Evolutionary conservation across 1,140 invertebrate species (phyloP), one percentile per base, ranked within the genome.

Genomic region (Scaptomyza graminum): DNA sequence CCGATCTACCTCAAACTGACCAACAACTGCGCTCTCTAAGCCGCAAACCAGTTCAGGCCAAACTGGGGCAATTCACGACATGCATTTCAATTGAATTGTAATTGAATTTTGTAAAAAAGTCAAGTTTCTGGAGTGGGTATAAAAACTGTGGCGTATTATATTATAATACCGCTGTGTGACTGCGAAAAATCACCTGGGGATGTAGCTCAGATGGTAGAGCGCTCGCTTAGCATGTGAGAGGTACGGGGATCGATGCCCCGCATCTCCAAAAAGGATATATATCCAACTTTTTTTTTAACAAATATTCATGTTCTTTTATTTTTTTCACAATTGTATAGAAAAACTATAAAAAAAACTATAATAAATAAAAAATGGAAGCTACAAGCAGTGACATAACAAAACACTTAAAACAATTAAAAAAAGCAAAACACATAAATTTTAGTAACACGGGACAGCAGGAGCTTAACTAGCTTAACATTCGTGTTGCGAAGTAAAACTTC

Each of bases 221-320:
- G 94, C 95, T 95, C 94, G 95, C 95, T 95, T 96, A 95, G 95
- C 95, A 95, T 95, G 94, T 94, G 95, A 95, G 95, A 95, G 95
- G 95, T 95, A 95, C 95, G 93, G 94, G 95, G 94, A 96, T 96
- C 95, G 95, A 96, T 95, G 92, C 95, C 69, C 69, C 63, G 63
- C 69, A 72, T 72, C 63, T 72, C 63, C 69, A 72, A 41, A 41
- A 41, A 54, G 22, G 54, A 57, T 22, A 12, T 3, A 49, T 60
- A 41, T 12, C n/a, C 37, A 6, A 62, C 31, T n/a, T 65, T 43
- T 50, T 22, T 15, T 22, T 47, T 59, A 41, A 16, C 22, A 8
- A 34, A 9, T 0, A 34, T 44, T 62, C n/a, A n/a, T n/a, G n/a
- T n/a, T n/a, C n/a, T 49, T 70, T 49, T 69, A 3, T 49, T 46